These are phyloP conservation scores for Ambastaia sidthimunki DNA, from an alignment of 2,797 vertebrate genomes.

Conservation along the genomic window DNA sequence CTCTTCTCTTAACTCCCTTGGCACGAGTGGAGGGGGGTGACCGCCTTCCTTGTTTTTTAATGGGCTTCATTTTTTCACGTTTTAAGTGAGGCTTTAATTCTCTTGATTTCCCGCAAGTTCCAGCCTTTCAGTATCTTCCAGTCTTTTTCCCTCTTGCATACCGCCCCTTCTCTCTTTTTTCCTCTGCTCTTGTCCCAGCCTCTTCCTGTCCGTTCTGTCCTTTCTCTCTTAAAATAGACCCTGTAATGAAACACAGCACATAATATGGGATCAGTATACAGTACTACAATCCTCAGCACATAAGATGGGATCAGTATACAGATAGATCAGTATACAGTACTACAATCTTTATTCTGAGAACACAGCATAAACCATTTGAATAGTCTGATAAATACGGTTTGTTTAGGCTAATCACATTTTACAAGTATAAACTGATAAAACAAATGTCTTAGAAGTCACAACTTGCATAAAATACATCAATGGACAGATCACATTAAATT, in stretches of 20 bases:
- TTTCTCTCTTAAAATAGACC: constrained; percentile 45
- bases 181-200: constrained; percentile 56
- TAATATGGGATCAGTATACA: constrained; percentile 16
- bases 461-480: constrained; percentile 48
- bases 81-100: constrained; percentile 65
- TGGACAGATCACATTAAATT: too few relatives aligned
- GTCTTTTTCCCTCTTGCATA: constrained; percentile 62
- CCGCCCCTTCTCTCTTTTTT: constrained; percentile 52
- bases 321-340: neutral
- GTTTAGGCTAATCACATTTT: neutral
- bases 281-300: constrained; percentile 4
- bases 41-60: constrained; percentile 84
- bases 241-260: constrained; percentile 56
- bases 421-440: neutral
- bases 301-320: constrained; percentile 63
- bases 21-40: constrained; percentile 86
- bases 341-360: neutral
- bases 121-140: constrained; percentile 56
- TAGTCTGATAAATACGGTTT: neutral
- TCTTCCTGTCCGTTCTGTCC: constrained; percentile 47
- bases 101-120: constrained; percentile 64
- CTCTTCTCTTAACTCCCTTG: constrained; percentile 83
- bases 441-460: constrained; percentile 36
- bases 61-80: constrained; percentile 82
- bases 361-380: neutral